phyloP scores from a whole-genome alignment of 1,140 invertebrate species.

The Coenobita brevimanus region DNA sequence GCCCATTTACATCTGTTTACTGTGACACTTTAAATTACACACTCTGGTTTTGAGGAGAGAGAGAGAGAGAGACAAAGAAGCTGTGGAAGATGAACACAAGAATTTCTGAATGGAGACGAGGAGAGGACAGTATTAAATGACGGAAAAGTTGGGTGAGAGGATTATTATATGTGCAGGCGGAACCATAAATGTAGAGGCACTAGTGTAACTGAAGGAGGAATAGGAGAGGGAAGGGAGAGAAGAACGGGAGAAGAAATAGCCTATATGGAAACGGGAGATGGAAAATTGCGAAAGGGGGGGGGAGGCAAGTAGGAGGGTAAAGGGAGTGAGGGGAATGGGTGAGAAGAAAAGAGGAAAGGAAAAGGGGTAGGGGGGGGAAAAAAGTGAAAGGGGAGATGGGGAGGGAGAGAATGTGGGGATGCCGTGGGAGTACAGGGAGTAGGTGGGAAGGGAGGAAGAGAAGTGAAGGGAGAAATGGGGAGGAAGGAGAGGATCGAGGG shows the following conservation, averaged over 20 bases:
- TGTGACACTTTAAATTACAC: slow-evolving; percentile 34
- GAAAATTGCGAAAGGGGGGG: not conserved
- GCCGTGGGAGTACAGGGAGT: no score
- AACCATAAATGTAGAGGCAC: no score
- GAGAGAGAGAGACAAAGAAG: not conserved
- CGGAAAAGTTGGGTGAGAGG: no score
- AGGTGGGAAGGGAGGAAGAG: not conserved
- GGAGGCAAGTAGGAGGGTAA: not conserved
- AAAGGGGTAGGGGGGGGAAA: not conserved
- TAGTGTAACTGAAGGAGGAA: not conserved
- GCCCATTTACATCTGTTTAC: slow-evolving; percentile 43
- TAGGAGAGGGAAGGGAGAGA: not conserved
- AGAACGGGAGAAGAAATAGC: not conserved
- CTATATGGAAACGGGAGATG: not conserved
- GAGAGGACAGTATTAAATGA: no score
- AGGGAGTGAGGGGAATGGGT: not conserved
- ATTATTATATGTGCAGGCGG: no score
- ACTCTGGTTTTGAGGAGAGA: not conserved
- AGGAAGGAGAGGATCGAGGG: not conserved
- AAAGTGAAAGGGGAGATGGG: not conserved
- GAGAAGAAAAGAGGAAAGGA: no score
- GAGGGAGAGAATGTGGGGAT: not conserved
- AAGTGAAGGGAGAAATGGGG: not conserved
- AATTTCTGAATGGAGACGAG: no score
- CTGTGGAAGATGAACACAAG: no score